Evolutionary conservation across 2,888 invertebrate species (phyloP), one percentile per base, ranked within the genome.

Genomic region (Catocala nupta): DNA sequence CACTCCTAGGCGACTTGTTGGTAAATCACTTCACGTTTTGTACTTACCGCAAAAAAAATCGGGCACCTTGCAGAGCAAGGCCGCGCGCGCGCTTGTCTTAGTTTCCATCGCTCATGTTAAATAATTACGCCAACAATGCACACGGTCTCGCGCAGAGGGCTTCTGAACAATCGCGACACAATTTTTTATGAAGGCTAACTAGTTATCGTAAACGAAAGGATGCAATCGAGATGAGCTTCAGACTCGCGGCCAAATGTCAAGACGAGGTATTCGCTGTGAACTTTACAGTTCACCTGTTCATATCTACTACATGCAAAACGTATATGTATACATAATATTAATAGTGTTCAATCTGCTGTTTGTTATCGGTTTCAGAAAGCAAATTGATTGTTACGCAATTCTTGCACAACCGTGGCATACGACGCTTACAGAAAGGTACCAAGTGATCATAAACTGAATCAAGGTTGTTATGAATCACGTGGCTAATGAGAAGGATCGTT

Each of bases 31-130:
- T 73, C 87, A 88, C 89, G 88, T 89, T 88, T 84, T 84, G 81
- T 78, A 73, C 70, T 86, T 88, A 90, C 91, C 90, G 90, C 91
- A 90, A 90, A 90, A 86, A 25, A 90, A 88, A 88, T 83, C 86
- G 87, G 83, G 87, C 91, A 90, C 89, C 89, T 90, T 86, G 91
- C 85, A 60, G 71, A 72, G 77, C 92, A 88, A 91, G 92, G 92
- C 81, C 90, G 77, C 69, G 73, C 68, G 75, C 68, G 75, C 77
- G 63, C 84, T 85, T 88, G 88, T 85, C 86, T 87, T 83, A 83
- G 84, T 84, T 84, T 83, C 87, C 84, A 88, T 88, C 84, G 84
- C 81, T 83, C 86, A 85, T 83, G 81, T 84, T 81, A 80, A 81
- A 82, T 82, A 83, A 87, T 85, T 86, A 86, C 80, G 77, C 72